These are phyloP conservation scores for Ochropleura plecta DNA, from an alignment of 2,888 invertebrate species.

Conservation along the genomic window DNA sequence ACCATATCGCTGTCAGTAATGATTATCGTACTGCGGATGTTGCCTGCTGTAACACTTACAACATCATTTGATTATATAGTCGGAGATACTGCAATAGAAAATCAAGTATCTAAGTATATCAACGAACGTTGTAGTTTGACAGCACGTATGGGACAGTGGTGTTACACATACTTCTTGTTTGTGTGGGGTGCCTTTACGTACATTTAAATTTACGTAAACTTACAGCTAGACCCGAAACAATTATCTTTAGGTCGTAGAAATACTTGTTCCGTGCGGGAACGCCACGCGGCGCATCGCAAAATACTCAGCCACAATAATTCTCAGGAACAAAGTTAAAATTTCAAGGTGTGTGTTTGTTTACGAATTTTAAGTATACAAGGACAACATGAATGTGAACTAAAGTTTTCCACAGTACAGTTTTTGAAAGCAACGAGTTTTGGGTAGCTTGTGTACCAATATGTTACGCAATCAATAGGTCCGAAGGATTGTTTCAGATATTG, in stretches of 20 bases:
- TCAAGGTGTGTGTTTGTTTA: constrained; percentile 48
- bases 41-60: background rate
- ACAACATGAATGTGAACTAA: constrained; percentile 29
- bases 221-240: no score
- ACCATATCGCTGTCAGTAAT: background rate
- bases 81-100: background rate
- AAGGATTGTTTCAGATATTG: background rate
- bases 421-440: constrained; percentile 42
- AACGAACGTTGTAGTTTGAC: no score
- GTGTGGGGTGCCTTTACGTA: no score
- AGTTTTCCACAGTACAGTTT: constrained; percentile 51
- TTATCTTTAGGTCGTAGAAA: no score
- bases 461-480: background rate
- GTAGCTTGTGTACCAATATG: background rate
- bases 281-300: no score
- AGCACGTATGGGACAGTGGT: no score
- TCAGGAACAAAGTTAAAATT: constrained; percentile 29
- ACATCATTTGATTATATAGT: background rate
- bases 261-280: no score
- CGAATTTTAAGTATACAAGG: constrained; percentile 47
- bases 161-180: no score
- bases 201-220: no score
- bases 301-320: no score
- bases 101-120: background rate
- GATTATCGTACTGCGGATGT: background rate